A percentile compares a stretch with the other conserved stretches of the same genome.
Conservation (phyloP, 1,140 invertebrate genomes). For the Bombus confusus region DNA sequence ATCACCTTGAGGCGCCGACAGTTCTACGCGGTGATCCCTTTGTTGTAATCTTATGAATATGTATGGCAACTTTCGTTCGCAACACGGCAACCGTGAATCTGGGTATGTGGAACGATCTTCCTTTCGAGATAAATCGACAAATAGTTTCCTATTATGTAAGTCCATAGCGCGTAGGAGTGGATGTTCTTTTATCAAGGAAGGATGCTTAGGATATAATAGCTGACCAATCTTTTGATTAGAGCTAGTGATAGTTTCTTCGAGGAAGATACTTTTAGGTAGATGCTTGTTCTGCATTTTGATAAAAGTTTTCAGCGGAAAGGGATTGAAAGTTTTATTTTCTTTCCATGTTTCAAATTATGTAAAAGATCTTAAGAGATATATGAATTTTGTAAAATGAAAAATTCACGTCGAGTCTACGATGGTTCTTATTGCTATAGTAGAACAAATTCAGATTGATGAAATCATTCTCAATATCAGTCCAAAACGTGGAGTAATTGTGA, state of each 20-base stretch:
- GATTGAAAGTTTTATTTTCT: no score
- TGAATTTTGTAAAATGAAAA: no score
- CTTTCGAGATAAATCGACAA: conserved; percentile 50
- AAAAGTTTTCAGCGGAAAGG: no score
- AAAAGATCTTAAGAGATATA: no score
- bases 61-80: conserved; percentile 52
- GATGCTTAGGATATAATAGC: neutral
- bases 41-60: conserved; percentile 64
- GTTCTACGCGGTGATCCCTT: conserved; percentile 32
- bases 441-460: no score
- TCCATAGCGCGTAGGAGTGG: neutral
- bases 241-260: neutral
- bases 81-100: conserved; percentile 23
- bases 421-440: no score
- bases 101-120: conserved; percentile 56
- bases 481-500: no score
- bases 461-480: no score
- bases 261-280: no score
- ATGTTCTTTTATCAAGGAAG: conserved; percentile 26
- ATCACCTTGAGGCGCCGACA: conserved; percentile 16
- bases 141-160: conserved; percentile 48
- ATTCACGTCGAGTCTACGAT: no score
- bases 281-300: no score
- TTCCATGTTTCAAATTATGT: no score
- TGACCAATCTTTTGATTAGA: neutral